Base-by-base conservation (phyloP, 2,113 vertebrate genomes). In the Megaceryle torquata region DNA sequence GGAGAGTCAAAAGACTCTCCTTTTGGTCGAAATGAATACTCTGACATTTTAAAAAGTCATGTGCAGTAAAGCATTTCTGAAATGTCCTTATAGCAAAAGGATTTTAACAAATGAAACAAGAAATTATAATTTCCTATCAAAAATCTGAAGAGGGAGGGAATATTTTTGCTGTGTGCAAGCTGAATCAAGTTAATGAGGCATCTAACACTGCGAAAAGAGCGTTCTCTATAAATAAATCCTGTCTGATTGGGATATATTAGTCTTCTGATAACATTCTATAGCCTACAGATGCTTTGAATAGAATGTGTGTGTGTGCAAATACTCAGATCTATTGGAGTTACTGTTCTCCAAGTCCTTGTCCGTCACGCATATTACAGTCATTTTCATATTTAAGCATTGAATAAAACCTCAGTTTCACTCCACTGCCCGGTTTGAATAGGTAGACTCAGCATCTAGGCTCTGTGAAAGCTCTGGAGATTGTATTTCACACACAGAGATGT, bases 131-230 rank as follows among this genome's bases (percentile, higher is more conserved):
- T 98, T 97, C 96, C 97, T 98, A 98, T 98, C 96, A 98, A 98
- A 98, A 98, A 98, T 98, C 95, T 98, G 98, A 98, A 98, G 98
- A 98, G 98, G 98, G 98, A 98, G 97, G 98, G 98, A 98, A 98
- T 98, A 98, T 98, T 98, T 98, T 98, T 98, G 97, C 98, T 98
- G 97, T 98, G 98, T 98, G 97, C 97, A 98, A 98, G 98, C 97
- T 98, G 98, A 98, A 98, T 98, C 98, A 98, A 98, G 98, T 98
- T 98, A 98, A 98, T 98, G 98, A 98, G 98, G 97, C 98, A 98
- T 98, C 98, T 98, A 98, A 98, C 98, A 98, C 95, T 97, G 98
- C 97, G 63, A 98, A 98, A 98, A 98, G 98, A 98, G 97, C 78
- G 95, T 98, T 98, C 97, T 98, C 98, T 98, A 98, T 98, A 98